A percentile compares a stretch with the other conserved stretches of the same genome.
Evolutionary conservation across 2,888 invertebrate species (phyloP).

Genomic region (Nomada flava): DNA sequence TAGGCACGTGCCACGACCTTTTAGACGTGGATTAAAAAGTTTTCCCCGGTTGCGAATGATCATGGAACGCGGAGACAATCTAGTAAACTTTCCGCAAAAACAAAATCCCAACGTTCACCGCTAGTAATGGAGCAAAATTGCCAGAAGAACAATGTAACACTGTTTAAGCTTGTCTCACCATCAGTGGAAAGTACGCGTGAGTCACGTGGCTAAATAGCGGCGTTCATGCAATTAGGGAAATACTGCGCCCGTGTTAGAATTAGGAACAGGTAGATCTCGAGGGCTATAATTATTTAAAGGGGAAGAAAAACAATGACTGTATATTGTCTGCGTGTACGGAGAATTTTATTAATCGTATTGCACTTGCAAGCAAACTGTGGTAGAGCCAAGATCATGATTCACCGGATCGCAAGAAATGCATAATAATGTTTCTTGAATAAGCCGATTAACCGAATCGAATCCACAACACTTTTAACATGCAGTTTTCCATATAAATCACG

Average conservation of each 20-base stretch:
- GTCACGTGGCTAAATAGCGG: neutral
- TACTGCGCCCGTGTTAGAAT: neutral
- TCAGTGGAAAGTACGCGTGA: slow-evolving; percentile 10
- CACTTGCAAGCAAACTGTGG: slow-evolving; percentile 2
- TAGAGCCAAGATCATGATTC: neutral
- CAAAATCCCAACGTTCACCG: neutral
- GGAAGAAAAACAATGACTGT: neutral
- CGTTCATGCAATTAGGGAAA: neutral
- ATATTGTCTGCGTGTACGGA: neutral
- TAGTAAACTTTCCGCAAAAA: neutral
- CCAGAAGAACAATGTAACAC: neutral
- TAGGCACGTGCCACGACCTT: neutral
- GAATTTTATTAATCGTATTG: neutral
- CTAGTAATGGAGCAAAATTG: neutral
- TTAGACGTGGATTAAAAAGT: neutral
- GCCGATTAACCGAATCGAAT: neutral
- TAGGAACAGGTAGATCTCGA: neutral
- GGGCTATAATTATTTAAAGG: neutral
- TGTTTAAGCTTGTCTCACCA: neutral
- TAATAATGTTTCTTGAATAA: neutral
- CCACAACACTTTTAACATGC: neutral
- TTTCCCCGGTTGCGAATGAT: neutral
- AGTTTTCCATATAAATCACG: neutral
- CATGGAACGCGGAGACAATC: neutral
- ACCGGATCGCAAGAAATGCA: neutral